A percentile compares a stretch with the other conserved stretches of the same genome.
phyloP scores from a whole-genome alignment of 2,888 invertebrate species.

The Melanargia galathea region DNA sequence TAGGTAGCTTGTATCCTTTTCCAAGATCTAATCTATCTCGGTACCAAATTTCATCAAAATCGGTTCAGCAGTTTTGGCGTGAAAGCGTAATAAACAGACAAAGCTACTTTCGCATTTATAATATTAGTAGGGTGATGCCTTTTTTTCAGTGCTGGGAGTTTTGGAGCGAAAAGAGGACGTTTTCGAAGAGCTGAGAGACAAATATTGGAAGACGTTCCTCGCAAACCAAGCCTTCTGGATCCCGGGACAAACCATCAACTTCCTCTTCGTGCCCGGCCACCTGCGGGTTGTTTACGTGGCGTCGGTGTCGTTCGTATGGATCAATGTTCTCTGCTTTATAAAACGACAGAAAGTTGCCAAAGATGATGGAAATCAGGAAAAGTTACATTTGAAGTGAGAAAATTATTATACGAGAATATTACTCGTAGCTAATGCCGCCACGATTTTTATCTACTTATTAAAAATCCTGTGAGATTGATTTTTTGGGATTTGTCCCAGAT shows the following conservation, averaged over 20 bases:
- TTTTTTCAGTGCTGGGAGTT: slow-evolving; percentile 77
- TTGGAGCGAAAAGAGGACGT: slow-evolving; percentile 88
- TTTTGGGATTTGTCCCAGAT: too few relatives aligned
- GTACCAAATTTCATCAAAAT: too few relatives aligned
- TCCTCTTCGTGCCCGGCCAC: slow-evolving; percentile 86
- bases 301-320: slow-evolving; percentile 90
- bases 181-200: slow-evolving; percentile 86
- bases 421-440: neutral
- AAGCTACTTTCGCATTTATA: neutral
- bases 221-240: slow-evolving; percentile 93
- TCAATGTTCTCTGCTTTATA: slow-evolving; percentile 91
- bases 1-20: neutral
- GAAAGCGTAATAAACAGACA: too few relatives aligned
- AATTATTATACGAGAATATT: neutral
- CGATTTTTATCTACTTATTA: too few relatives aligned
- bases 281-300: slow-evolving; percentile 91
- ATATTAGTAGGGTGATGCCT: neutral
- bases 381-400: neutral
- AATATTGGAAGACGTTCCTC: slow-evolving; percentile 87
- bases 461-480: too few relatives aligned
- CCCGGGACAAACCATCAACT: slow-evolving; percentile 90
- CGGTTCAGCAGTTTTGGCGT: too few relatives aligned
- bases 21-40: too few relatives aligned
- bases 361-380: slow-evolving; percentile 17
- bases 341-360: slow-evolving; percentile 81